Percentiles rank a stretch among this genome's conserved stretches.
Evolutionary conservation across 92 coral and sea anemone genomes (phyloP).

Genomic region (Actinostola sp.): DNA sequence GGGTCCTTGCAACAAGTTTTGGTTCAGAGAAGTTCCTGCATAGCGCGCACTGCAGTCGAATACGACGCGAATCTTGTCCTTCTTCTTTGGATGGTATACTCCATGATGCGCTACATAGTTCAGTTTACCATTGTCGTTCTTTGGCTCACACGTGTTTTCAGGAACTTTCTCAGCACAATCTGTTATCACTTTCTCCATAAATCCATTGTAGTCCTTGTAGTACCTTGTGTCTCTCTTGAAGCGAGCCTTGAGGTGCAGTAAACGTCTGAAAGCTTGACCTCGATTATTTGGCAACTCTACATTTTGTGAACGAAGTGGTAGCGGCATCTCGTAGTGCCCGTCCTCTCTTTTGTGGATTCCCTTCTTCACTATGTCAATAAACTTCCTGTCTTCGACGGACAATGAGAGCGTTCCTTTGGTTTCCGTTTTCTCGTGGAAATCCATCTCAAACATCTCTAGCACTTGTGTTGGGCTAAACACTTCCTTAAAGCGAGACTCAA

Average conservation of each 20-base stretch:
- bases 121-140: conserved; percentile 5
- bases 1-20: conserved; percentile 45
- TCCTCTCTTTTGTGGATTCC: conserved; percentile 48
- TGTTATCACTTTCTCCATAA: conserved; percentile 45
- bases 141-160: not conserved
- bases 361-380: conserved; percentile 39
- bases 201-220: conserved; percentile 40
- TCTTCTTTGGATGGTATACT: conserved; percentile 50
- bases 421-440: conserved; percentile 44
- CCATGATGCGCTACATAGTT: conserved; percentile 55
- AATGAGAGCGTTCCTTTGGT: conserved; percentile 26
- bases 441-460: conserved; percentile 28
- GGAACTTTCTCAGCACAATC: conserved; percentile 41
- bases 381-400: conserved; percentile 19
- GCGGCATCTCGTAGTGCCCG: conserved; percentile 63
- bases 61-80: conserved; percentile 39
- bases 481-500: too few species aligned
- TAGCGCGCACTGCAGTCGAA: conserved; percentile 47
- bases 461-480: too few species aligned
- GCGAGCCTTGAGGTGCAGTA: conserved; percentile 41
- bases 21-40: conserved; percentile 39
- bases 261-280: conserved; percentile 46
- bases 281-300: conserved; percentile 46
- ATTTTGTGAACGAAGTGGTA: conserved; percentile 39
- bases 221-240: conserved; percentile 25